These are phyloP conservation scores for Physeter macrocephalus DNA, from an alignment of 2,113 vertebrate species.

Conservation along the genomic window DNA sequence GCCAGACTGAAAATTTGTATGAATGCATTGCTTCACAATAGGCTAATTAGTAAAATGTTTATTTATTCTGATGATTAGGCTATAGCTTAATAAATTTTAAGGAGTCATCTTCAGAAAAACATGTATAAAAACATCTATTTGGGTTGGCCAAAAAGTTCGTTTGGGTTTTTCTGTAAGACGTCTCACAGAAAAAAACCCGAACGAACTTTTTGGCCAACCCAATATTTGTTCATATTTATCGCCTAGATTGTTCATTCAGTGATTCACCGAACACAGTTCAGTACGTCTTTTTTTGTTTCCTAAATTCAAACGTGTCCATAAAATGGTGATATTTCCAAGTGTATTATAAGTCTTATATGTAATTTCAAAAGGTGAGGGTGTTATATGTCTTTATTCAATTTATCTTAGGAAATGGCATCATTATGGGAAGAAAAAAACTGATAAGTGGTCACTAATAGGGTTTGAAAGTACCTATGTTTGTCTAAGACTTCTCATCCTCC, in stretches of 20 bases:
- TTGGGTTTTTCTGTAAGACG: no score
- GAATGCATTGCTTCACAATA: neutral
- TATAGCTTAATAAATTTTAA: neutral
- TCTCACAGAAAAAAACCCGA: no score
- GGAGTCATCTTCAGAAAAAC: neutral
- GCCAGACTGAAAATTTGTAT: neutral
- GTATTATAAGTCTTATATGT: neutral
- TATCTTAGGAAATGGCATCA: neutral
- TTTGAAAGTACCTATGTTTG: neutral
- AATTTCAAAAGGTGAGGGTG: neutral
- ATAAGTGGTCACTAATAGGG: neutral
- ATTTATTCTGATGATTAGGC: neutral
- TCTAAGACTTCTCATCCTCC: neutral
- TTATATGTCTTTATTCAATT: neutral
- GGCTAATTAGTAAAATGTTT: neutral
- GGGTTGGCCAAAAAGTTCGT: no score
- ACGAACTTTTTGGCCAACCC: no score
- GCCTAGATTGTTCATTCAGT: neutral
- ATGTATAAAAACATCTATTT: neutral
- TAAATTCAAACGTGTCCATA: neutral
- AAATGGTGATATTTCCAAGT: neutral
- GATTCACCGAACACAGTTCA: neutral
- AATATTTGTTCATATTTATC: neutral
- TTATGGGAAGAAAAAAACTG: neutral
- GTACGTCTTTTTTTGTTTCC: neutral